Evolutionary conservation across 1,140 invertebrate species (phyloP).

Genomic region (Eufriesea mexicana): DNA sequence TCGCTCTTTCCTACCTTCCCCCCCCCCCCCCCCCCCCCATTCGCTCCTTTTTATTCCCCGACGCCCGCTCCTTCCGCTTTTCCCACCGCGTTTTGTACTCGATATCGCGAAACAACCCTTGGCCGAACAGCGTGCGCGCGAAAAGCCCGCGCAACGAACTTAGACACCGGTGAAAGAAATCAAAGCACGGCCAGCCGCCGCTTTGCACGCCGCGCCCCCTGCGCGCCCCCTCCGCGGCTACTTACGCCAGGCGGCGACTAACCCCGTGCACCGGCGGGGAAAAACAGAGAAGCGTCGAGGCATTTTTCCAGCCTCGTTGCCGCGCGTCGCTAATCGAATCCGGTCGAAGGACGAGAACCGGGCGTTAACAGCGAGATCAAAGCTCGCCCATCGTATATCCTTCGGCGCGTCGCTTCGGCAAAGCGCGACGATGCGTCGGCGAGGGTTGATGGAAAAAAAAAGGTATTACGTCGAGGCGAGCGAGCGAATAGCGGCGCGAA

Average conservation of each 20-base stretch:
- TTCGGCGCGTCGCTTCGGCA: slow-evolving; percentile 15
- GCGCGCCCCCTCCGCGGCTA: background rate
- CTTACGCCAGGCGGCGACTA: background rate
- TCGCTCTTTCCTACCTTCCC: too few species aligned
- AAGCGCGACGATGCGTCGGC: slow-evolving; percentile 11
- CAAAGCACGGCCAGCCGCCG: background rate
- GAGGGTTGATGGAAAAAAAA: slow-evolving; percentile 4
- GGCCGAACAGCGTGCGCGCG: too few species aligned
- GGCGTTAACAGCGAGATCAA: slow-evolving; percentile 53
- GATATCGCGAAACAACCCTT: slow-evolving; percentile 35
- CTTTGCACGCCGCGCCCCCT: too few species aligned
- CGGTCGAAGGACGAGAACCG: slow-evolving; percentile 4
- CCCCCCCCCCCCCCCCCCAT: background rate
- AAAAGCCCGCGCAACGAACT: background rate
- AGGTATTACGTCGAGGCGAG: slow-evolving; percentile 43
- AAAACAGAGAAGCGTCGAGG: background rate
- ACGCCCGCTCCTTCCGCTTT: background rate
- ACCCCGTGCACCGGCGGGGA: background rate
- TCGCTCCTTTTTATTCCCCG: background rate
- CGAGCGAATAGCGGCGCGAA: slow-evolving; percentile 51
- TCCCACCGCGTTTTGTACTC: slow-evolving; percentile 16
- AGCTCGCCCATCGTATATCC: slow-evolving; percentile 43
- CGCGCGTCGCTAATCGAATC: slow-evolving; percentile 30
- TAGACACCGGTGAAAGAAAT: slow-evolving; percentile 2
- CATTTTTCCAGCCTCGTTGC: slow-evolving; percentile 14